Percentiles rank a stretch among this genome's conserved stretches.
These are phyloP conservation scores for Paedocypris sp. DNA, from an alignment of 2,113 vertebrate species.

Conservation along the genomic window DNA sequence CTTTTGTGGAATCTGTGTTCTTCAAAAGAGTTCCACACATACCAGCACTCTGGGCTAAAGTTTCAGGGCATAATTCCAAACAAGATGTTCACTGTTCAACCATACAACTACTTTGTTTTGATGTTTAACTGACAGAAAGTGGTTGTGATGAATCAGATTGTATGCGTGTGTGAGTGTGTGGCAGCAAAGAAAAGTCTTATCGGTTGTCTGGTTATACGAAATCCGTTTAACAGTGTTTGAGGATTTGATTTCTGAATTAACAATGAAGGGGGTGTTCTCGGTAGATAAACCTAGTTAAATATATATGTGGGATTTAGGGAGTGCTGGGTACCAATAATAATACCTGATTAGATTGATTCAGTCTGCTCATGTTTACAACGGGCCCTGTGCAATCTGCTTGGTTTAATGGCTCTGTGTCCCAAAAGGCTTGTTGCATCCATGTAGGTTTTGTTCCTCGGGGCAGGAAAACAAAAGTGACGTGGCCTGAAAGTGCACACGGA, in stretches of 20 bases:
- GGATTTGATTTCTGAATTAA: constrained; percentile 3
- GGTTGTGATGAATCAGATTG: neutral
- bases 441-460: constrained; percentile 54
- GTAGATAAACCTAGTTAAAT: constrained; percentile 26
- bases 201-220: neutral
- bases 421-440: constrained; percentile 58
- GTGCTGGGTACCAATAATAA: constrained; percentile 36
- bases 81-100: neutral
- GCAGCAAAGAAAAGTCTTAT: neutral
- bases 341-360: constrained; percentile 63
- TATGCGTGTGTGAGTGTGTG: neutral
- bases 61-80: constrained; percentile 2
- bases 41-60: constrained; percentile 11
- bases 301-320: constrained; percentile 27
- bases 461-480: constrained; percentile 56
- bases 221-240: neutral
- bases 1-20: constrained; percentile 17
- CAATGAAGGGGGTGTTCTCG: constrained; percentile 18
- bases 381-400: constrained; percentile 45
- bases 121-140: neutral
- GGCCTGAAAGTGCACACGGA: constrained; percentile 29
- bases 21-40: constrained; percentile 24
- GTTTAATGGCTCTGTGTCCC: constrained; percentile 59
- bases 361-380: constrained; percentile 54
- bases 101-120: constrained; percentile 8